Base-by-base conservation (phyloP, 2,888 invertebrate species). In the Philereme vetulata region DNA sequence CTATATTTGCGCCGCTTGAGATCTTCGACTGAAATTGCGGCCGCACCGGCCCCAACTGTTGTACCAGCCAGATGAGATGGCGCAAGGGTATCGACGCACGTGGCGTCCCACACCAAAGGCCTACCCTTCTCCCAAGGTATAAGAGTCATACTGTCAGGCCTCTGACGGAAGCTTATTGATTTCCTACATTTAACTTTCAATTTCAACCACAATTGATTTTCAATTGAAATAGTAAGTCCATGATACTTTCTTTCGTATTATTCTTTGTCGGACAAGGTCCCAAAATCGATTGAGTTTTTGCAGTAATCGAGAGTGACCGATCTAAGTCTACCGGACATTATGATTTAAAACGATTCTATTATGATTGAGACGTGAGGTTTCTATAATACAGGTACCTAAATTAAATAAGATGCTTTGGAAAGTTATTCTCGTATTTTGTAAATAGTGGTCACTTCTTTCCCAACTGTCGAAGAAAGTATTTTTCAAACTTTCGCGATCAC, bases 251-350 rank as follows among this genome's bases (percentile, higher is more conserved):
- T 46, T 63, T 64, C 56, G 38, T 60, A 62, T 66, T 66, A 53
- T 62, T 51, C 51, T 32, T 50, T 56, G 56, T 58, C 48, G 48
- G 54, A 42, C 40, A 32, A 47, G 11, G 56, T 61, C 51, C 52
- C 44, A 38, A 48, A 63, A 64, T 66, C 62, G 60, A 69, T 71
- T 71, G 52, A 46, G 59, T 69, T 68, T 69, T 69, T 66, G 55
- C 50, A 49, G 38, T 44, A 33, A 65, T 62, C 54, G 59, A 64
- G 52, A 66, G 63, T 62, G 54, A 52, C 45, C 36, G 43, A 33
- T 51, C 36, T 8, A 48, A 0, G 5, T 6, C 38, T 8, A 38
- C 38, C 7, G 38, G 38, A 54, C 33, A 52, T 53, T 50, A 51
- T 51, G 9, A 34, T 36, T 7, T 36, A 10, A 45, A 60, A 44